Conservation (phyloP, 92 coral and sea anemone genomes). For the Palythoa grandis region DNA sequence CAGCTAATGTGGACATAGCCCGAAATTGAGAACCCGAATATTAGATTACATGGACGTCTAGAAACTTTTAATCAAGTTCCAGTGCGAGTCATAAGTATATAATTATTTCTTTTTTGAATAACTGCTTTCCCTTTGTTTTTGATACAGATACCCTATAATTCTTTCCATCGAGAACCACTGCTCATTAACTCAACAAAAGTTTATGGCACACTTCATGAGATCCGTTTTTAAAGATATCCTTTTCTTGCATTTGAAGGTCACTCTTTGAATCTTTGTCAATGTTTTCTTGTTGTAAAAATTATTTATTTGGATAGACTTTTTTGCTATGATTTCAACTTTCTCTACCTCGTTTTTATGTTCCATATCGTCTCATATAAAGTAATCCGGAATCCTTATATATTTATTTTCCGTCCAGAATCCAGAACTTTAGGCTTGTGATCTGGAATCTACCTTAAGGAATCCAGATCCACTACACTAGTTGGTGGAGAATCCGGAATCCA, state of each 20-base stretch:
- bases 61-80: background rate
- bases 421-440: background rate
- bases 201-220: constrained; percentile 79
- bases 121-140: background rate
- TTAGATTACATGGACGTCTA: background rate
- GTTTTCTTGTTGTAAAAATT: background rate
- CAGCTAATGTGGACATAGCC: too few relatives aligned
- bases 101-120: background rate
- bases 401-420: background rate
- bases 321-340: too few relatives aligned
- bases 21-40: background rate
- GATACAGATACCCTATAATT: constrained; percentile 78
- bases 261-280: background rate
- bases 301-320: background rate
- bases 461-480: background rate
- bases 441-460: background rate
- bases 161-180: constrained; percentile 85
- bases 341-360: too few relatives aligned
- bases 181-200: constrained; percentile 67
- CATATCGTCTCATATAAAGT: too few relatives aligned
- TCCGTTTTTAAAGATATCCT: constrained; percentile 81
- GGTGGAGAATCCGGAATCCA: background rate
- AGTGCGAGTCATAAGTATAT: background rate
- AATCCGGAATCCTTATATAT: too few relatives aligned
- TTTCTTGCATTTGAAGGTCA: background rate